phyloP scores from a whole-genome alignment of 2,113 vertebrate species.

The Pangasianodon gigas region DNA sequence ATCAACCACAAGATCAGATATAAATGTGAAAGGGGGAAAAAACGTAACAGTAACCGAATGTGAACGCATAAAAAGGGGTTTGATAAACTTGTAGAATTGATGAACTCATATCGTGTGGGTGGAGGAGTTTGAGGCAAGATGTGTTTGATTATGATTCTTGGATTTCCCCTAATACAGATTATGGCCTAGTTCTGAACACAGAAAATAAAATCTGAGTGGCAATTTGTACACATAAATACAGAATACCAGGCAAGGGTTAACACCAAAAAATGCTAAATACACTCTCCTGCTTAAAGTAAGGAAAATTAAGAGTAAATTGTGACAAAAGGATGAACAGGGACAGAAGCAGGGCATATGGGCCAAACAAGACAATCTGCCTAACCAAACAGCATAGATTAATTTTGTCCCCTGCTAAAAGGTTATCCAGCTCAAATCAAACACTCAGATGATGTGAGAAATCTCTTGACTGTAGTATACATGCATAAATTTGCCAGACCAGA shows the following conservation, averaged over 20 bases:
- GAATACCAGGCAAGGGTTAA: background rate
- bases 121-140: background rate
- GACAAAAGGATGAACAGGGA: background rate
- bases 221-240: background rate
- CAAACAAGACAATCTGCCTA: background rate
- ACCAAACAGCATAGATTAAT: background rate
- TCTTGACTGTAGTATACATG: background rate
- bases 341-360: background rate
- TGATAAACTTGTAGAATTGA: background rate
- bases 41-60: background rate
- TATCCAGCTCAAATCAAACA: background rate
- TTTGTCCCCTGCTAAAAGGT: background rate
- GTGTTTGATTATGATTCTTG: background rate
- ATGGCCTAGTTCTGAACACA: background rate
- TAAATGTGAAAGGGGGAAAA: background rate
- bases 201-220: background rate
- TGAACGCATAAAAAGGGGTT: background rate
- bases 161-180: background rate
- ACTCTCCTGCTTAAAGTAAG: background rate
- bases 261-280: background rate
- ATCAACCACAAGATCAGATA: background rate
- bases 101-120: background rate
- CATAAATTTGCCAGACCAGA: background rate
- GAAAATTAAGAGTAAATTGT: background rate
- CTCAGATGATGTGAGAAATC: background rate